A percentile compares a stretch with the other conserved stretches of the same genome.
Conservation (phyloP, 2,113 vertebrate genomes). For the Pseudonaja textilis region DNA sequence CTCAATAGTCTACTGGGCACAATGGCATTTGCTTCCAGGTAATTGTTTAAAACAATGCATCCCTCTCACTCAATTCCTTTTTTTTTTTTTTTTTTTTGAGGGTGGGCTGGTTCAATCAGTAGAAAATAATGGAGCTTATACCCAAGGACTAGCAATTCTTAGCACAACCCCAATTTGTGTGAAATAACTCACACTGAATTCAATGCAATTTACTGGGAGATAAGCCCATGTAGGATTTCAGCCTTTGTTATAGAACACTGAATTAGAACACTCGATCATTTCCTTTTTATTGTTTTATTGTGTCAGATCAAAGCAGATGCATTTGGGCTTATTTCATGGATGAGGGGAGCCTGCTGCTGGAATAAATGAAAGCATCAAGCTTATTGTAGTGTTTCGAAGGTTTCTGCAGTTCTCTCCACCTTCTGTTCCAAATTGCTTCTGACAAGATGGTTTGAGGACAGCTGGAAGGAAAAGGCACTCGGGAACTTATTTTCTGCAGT, state of each 20-base stretch:
- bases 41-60: background rate
- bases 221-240: background rate
- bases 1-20: background rate
- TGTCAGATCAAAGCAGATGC: slow-evolving; percentile 14
- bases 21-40: background rate
- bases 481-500: background rate
- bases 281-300: slow-evolving; percentile 3
- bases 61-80: background rate
- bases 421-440: background rate
- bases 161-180: background rate
- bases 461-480: background rate
- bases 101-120: background rate
- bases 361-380: slow-evolving; percentile 18
- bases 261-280: background rate
- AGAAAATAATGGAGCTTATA: background rate
- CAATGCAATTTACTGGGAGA: background rate
- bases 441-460: background rate
- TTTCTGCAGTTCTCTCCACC: background rate
- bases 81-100: too few relatives aligned
- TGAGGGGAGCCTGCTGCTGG: background rate
- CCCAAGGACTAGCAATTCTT: background rate
- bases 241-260: background rate
- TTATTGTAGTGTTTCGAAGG: background rate
- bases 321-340: slow-evolving; percentile 18
- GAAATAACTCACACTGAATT: background rate